Evolutionary conservation across 92 coral and sea anemone species (phyloP).

Genomic region (Hydrozoanthus gracilis): DNA sequence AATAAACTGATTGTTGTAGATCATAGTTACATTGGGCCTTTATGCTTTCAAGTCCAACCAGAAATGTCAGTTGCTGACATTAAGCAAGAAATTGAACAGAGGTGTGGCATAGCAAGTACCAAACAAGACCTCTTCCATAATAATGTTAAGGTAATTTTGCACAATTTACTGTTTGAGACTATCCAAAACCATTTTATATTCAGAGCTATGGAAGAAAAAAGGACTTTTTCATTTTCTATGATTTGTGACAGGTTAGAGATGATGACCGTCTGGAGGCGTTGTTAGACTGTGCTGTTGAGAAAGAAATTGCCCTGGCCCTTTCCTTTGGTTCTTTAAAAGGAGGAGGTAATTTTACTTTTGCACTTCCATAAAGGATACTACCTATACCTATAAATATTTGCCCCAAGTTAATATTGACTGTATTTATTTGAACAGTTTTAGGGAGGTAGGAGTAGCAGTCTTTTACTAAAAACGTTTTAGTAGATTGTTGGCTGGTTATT

Average conservation of each 20-base stretch:
- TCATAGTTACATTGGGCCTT: slow-evolving; percentile 13
- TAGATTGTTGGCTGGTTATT: too few relatives aligned
- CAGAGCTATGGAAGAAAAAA: not conserved
- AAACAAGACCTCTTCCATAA: slow-evolving; percentile 4
- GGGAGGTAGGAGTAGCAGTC: too few relatives aligned
- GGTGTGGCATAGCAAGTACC: not conserved
- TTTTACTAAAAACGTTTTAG: too few relatives aligned
- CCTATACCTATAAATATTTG: too few relatives aligned
- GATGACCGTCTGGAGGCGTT: not conserved
- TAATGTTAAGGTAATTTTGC: not conserved
- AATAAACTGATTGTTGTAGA: slow-evolving; percentile 9
- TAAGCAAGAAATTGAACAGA: slow-evolving; percentile 17
- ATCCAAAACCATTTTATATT: too few relatives aligned
- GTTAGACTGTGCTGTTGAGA: not conserved
- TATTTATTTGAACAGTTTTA: too few relatives aligned
- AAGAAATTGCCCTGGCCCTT: slow-evolving; percentile 18
- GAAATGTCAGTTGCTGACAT: slow-evolving; percentile 18
- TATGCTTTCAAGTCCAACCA: slow-evolving; percentile 32
- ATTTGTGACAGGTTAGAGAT: slow-evolving; percentile 8
- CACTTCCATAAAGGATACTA: too few relatives aligned
- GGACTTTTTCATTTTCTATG: not conserved
- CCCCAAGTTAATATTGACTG: too few relatives aligned
- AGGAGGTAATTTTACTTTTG: slow-evolving; percentile 13
- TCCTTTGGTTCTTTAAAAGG: slow-evolving; percentile 2
- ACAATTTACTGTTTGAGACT: not conserved